Percentiles rank a stretch among this genome's conserved stretches.
phyloP scores from a whole-genome alignment of 2,888 invertebrate genomes.

The Halictus quadricinctus region DNA sequence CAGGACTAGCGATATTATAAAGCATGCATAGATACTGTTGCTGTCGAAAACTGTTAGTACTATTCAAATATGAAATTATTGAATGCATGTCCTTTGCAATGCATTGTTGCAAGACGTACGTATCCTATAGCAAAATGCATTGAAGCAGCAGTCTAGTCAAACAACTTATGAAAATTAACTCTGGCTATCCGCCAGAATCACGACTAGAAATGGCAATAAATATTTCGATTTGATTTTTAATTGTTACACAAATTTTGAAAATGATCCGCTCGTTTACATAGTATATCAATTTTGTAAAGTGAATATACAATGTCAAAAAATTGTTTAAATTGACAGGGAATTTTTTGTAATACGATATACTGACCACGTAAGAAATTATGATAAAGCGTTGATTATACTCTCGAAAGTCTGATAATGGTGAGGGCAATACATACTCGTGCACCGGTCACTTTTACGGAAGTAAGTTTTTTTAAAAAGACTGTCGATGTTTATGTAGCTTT shows the following conservation, averaged over 20 bases:
- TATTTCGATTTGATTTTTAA: constrained; percentile 11
- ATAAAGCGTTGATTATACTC: background rate
- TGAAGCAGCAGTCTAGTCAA: constrained; percentile 50
- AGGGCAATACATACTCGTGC: constrained; percentile 17
- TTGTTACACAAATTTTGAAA: background rate
- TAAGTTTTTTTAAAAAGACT: constrained; percentile 10
- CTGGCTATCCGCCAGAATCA: constrained; percentile 11
- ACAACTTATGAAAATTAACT: constrained; percentile 27
- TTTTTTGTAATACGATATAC: background rate
- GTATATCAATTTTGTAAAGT: background rate
- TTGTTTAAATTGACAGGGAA: background rate
- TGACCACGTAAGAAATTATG: background rate
- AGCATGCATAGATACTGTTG: constrained; percentile 39
- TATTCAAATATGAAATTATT: constrained; percentile 17
- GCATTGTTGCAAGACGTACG: constrained; percentile 7
- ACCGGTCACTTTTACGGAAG: background rate
- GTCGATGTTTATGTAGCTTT: constrained; percentile 6
- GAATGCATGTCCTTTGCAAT: constrained; percentile 8
- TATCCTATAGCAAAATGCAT: constrained; percentile 1
- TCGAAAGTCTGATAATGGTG: constrained; percentile 23
- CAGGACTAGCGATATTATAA: constrained; percentile 13
- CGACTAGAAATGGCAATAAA: constrained; percentile 7
- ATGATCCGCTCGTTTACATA: background rate
- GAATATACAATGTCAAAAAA: constrained; percentile 9
- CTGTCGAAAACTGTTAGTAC: constrained; percentile 12